A percentile compares a stretch with the other conserved stretches of the same genome.
Conservation (phyloP, 2,797 vertebrate species). For the Phoebastria nigripes region DNA sequence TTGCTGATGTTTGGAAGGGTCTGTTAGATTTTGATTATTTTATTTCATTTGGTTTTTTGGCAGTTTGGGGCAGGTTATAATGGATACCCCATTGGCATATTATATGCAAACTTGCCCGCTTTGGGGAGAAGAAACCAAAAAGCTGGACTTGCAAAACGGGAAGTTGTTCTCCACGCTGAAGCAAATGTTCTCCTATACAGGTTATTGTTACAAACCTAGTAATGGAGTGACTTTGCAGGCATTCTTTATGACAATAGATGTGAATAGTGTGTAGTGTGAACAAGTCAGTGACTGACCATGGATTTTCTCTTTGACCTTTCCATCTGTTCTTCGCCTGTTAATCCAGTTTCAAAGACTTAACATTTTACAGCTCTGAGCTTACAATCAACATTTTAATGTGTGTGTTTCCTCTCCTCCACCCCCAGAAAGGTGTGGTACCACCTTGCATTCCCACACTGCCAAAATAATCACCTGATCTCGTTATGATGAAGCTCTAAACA, state of each 20-base stretch:
- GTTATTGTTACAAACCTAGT: background rate
- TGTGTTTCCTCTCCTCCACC: background rate
- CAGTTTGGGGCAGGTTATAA: conserved; percentile 26
- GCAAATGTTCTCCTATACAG: background rate
- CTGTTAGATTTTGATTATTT: background rate
- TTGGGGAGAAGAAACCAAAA: rapidly evolving
- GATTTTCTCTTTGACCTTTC: background rate
- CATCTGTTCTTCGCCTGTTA: background rate
- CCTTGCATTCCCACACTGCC: background rate
- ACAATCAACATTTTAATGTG: background rate
- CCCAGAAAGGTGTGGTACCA: background rate
- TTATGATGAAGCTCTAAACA: background rate
- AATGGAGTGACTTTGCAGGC: background rate
- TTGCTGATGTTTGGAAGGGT: background rate
- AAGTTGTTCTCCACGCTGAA: background rate
- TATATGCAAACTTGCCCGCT: background rate
- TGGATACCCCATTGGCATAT: background rate
- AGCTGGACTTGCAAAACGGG: background rate
- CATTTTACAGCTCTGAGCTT: background rate
- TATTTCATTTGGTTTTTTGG: background rate
- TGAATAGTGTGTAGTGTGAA: background rate
- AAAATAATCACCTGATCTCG: background rate
- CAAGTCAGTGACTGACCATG: background rate
- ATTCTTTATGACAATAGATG: background rate
- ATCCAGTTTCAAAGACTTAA: background rate